phyloP scores from a whole-genome alignment of 2,888 invertebrate genomes.

The Teleogryllus oceanicus region DNA sequence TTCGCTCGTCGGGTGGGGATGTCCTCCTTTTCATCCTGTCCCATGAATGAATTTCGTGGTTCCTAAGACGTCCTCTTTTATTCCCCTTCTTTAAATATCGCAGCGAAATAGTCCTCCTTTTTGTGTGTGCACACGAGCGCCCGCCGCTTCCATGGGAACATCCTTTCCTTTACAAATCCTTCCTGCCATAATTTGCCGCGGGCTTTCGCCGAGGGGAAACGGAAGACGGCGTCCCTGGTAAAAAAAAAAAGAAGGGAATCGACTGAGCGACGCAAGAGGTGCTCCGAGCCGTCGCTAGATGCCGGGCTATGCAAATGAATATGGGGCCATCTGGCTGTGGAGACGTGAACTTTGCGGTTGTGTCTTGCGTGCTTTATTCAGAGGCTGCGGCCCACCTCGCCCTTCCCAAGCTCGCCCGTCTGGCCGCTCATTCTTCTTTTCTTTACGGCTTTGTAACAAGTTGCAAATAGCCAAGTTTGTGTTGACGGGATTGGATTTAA shows the following conservation, averaged over 20 bases:
- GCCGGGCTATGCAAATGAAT: not conserved
- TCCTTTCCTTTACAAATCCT: slow-evolving; percentile 12
- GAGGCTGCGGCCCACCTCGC: not conserved
- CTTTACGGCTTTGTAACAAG: slow-evolving; percentile 4
- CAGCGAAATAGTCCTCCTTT: not conserved
- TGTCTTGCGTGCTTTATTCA: not conserved
- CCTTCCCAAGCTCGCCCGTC: not conserved
- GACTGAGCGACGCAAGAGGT: not conserved
- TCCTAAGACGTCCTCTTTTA: slow-evolving; percentile 18
- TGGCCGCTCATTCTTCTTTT: not conserved
- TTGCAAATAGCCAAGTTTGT: slow-evolving; percentile 18
- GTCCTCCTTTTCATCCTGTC: not conserved
- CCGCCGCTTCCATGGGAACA: slow-evolving; percentile 3
- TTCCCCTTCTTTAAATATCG: slow-evolving; percentile 12
- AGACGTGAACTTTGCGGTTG: not conserved
- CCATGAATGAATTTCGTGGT: slow-evolving; percentile 18
- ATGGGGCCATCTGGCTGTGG: not conserved
- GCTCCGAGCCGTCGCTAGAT: not conserved
- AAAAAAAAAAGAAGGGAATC: not conserved
- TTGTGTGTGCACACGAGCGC: not conserved
- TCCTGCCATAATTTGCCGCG: slow-evolving; percentile 18
- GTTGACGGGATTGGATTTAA: slow-evolving; percentile 18
- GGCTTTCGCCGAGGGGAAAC: not conserved
- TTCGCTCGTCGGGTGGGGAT: not conserved
- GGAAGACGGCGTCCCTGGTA: not conserved